A percentile compares a stretch with the other conserved stretches of the same genome.
phyloP scores from a whole-genome alignment of 2,888 invertebrate genomes.

The Athalia cordata region DNA sequence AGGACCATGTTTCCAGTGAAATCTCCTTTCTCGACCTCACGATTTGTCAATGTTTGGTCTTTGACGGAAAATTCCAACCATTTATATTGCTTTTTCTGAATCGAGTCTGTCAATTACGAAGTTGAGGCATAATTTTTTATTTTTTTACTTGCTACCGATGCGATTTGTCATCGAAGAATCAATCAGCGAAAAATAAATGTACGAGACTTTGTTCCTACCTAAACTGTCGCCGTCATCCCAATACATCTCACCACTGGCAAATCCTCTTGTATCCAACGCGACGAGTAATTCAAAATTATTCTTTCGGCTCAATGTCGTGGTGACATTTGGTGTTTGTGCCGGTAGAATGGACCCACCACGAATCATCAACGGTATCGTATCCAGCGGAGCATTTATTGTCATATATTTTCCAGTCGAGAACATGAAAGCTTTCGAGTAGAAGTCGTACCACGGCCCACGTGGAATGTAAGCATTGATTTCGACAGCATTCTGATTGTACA shows the following conservation, averaged over 20 bases:
- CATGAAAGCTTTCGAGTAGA: conserved; percentile 74
- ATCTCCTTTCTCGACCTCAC: conserved; percentile 45
- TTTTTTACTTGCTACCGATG: background rate
- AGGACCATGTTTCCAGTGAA: conserved; percentile 59
- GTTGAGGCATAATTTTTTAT: background rate
- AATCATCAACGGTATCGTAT: conserved; percentile 79
- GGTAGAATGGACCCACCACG: conserved; percentile 85
- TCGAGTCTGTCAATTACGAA: conserved; percentile 60
- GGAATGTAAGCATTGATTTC: conserved; percentile 79
- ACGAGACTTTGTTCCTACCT: conserved; percentile 72
- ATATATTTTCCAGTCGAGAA: conserved; percentile 74
- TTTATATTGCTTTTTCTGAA: conserved; percentile 62
- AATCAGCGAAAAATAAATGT: background rate
- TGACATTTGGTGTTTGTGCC: conserved; percentile 78
- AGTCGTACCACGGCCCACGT: conserved; percentile 81
- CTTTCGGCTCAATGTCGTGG: conserved; percentile 79
- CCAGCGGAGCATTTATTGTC: conserved; percentile 77
- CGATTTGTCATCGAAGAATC: background rate
- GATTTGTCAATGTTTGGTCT: conserved; percentile 53
- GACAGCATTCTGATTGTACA: conserved; percentile 66
- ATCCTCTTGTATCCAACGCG: conserved; percentile 75
- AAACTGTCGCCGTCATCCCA: conserved; percentile 90
- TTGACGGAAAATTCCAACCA: conserved; percentile 60
- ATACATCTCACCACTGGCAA: conserved; percentile 81
- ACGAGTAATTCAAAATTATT: conserved; percentile 81